phyloP scores from a whole-genome alignment of 1,140 invertebrate species.

The Aphidius gifuensis region DNA sequence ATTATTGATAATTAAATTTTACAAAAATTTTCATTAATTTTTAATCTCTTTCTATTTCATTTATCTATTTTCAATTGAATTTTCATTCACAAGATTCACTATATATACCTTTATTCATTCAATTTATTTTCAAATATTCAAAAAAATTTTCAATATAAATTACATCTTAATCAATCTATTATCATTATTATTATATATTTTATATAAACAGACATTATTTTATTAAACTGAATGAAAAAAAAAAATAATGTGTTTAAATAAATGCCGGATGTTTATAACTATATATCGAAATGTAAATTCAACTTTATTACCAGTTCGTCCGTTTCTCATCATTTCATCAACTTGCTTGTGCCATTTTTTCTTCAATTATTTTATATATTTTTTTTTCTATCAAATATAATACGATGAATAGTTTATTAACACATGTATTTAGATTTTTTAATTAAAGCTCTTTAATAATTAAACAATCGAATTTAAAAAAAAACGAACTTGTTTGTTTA shows the following conservation, averaged over 20 bases:
- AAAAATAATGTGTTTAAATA: constrained; percentile 44
- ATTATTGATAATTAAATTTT: too few species aligned
- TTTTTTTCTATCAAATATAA: neutral
- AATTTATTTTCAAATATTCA: too few species aligned
- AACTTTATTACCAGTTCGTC: constrained; percentile 42
- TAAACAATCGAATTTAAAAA: too few species aligned
- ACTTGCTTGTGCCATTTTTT: neutral
- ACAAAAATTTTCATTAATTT: too few species aligned
- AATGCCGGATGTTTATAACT: constrained; percentile 52
- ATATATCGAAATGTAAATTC: constrained; percentile 54
- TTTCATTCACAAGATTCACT: too few species aligned
- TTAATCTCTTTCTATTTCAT: too few species aligned
- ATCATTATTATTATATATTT: neutral
- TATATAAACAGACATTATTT: constrained; percentile 8
- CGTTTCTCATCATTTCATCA: neutral
- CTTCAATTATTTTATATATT: neutral
- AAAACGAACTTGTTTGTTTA: too few species aligned
- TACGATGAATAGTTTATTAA: neutral
- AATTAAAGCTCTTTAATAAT: too few species aligned
- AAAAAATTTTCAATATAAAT: too few species aligned
- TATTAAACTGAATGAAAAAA: neutral
- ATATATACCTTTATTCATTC: too few species aligned
- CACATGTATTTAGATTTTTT: neutral
- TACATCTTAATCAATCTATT: too few species aligned
- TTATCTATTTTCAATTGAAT: too few species aligned